Evolutionary conservation across 1,140 invertebrate genomes (phyloP).

Genomic region (Galleria mellonella): DNA sequence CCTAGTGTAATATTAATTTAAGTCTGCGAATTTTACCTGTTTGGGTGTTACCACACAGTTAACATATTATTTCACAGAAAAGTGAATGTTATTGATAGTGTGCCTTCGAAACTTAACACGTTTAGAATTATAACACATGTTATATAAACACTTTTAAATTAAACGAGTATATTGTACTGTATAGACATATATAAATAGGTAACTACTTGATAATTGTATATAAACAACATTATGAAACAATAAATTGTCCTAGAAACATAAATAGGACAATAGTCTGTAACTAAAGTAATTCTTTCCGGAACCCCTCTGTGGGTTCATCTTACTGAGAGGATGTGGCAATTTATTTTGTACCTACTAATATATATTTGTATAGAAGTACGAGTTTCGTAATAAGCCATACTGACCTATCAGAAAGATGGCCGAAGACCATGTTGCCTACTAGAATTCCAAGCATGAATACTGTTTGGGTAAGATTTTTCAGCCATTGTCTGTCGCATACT

Average conservation of each 20-base stretch:
- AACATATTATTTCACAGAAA: too few species aligned
- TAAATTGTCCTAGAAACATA: constrained; percentile 6
- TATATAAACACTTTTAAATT: too few species aligned
- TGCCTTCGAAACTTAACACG: too few species aligned
- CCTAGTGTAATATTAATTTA: too few species aligned
- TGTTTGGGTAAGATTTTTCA: constrained; percentile 82
- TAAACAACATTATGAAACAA: neutral
- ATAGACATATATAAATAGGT: too few species aligned
- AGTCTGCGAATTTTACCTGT: too few species aligned
- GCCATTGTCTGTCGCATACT: constrained; percentile 77
- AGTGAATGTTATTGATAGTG: too few species aligned
- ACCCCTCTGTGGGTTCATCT: constrained; percentile 12
- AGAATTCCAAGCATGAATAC: constrained; percentile 86
- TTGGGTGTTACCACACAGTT: too few species aligned
- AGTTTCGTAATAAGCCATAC: constrained; percentile 15
- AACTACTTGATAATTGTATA: constrained; percentile 12
- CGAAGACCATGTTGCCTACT: constrained; percentile 81
- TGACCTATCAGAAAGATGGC: constrained; percentile 84
- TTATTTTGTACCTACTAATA: constrained; percentile 15
- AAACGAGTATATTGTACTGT: too few species aligned
- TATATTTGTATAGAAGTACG: neutral
- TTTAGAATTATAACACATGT: too few species aligned
- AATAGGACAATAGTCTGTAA: constrained; percentile 12
- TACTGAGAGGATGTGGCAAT: constrained; percentile 44
- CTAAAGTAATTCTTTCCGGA: constrained; percentile 52